Base-by-base conservation (phyloP, 2,113 vertebrate genomes). In the Enhydra lutris region DNA sequence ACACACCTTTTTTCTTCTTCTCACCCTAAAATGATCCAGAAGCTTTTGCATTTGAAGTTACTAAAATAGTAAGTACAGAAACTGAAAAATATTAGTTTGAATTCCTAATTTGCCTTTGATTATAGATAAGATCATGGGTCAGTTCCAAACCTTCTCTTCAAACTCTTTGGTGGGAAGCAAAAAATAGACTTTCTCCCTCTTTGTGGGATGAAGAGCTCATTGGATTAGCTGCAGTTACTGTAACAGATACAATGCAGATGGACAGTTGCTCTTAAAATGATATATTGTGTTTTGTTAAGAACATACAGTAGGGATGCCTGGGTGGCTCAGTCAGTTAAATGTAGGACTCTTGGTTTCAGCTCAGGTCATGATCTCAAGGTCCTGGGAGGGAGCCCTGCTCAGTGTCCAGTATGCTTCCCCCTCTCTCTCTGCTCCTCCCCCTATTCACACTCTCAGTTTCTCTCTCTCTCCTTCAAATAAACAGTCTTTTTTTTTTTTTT, bases 1-100 rank as follows among this genome's bases (percentile, higher is more conserved):
- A 80, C 57, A 92, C 88, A 55, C 20, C 8, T 34, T 71, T 50
- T 76, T 89, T 63, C 26, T 69, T 78, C 36, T 83, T 84, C n/a
- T 94, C 11, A 34, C 15, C 31, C 90, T 65, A 82, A 97, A 94
- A 87, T 69, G 55, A 59, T 79, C 15, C 6, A 82, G 36, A 61
- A 78, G 6, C 23, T 80, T 97, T 39, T 81, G 26, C 31, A 95
- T 85, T n/a, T 31, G 36, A 97, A 85, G 65, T 91, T 84, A 89
- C 14, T 65, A 86, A 89, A 82, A 94, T 7, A 86, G 39, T 12
- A 73, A 42, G 34, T 86, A 86, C 34, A 52, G 55, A 97, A 50
- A 93, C 57, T 73, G 9, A 34, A 94, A 92, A 92, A 79, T 24
- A 80, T 57, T 55, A 24, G 24, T 67, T 86, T 42, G 15, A 71